Base-by-base conservation (phyloP, 2,888 invertebrate species). In the Morpho achilles region DNA sequence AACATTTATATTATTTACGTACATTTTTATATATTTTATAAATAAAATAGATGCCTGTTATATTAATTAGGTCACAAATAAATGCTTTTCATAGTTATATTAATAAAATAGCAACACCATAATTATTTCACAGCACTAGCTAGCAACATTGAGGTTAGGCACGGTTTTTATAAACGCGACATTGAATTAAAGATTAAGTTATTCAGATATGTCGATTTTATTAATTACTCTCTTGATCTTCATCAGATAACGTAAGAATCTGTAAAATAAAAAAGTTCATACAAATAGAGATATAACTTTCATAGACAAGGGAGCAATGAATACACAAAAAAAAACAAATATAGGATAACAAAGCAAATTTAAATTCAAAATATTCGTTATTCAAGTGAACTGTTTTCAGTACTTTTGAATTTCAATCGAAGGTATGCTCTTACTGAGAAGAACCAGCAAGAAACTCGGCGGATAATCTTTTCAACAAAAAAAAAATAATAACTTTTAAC, bases 231-330 rank as follows among this genome's bases (percentile, higher is more conserved):
- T 82, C 79, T 49, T 86, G 66, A 56, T 72, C 84, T 58, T 86
- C 85, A 68, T 88, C 88, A 0, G 86, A 85, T 8, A 88, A 72
- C 7, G 81, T 79, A 57, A 88, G 69, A 52, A 88, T 77, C 87
- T 84, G 76, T 41, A 76, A 80, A 56, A 41, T 63, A 65, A 53
- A 59, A 50, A 45, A 22, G 32, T 32, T 32, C 32, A 32, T 32
- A 32, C 32, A 32, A 32, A 32, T 2, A 32, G 4, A 3, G 3
- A 2, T 32, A 32, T 32, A 3, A 32, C 5, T 1, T 16, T 16
- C 16, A 16, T 16, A 16, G 16, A 16, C 16, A 16, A 16, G 16
- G 1, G 16, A 16, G 16, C 16, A 16, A 16, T 16, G 16, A 16
- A 16, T 16, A 16, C n/a, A n/a, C n/a, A n/a, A n/a, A n/a, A n/a